Percentiles rank a stretch among this genome's conserved stretches.
Conservation (phyloP, 2,888 invertebrate genomes). For the Hecatera dysodea region DNA sequence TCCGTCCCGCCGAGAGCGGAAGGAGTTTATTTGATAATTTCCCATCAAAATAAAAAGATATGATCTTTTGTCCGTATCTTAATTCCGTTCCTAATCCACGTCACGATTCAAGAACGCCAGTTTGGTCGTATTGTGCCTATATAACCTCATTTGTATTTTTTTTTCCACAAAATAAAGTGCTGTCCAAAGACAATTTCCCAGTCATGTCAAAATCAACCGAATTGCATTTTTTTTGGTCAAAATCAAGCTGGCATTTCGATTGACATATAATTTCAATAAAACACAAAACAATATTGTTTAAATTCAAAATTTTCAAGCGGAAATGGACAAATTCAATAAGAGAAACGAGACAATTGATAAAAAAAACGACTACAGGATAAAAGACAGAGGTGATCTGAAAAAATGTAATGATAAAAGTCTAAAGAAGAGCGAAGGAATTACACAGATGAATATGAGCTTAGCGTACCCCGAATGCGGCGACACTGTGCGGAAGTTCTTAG, state of each 20-base stretch:
- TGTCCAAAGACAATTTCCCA: background rate
- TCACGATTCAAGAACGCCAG: no score
- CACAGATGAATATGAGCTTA: conserved; percentile 19
- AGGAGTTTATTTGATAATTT: no score
- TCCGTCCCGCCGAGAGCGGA: no score
- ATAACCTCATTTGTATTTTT: background rate
- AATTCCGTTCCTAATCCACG: background rate
- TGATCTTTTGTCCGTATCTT: no score
- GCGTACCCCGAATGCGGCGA: conserved; percentile 69
- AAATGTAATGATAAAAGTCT: conserved; percentile 24
- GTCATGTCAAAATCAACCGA: background rate
- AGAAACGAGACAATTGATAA: conserved; percentile 48
- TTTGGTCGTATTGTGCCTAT: background rate
- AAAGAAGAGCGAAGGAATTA: conserved; percentile 24
- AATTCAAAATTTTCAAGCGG: conserved; percentile 54
- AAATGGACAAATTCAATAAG: conserved; percentile 60
- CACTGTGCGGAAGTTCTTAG: conserved; percentile 23
- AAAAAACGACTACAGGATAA: conserved; percentile 58
- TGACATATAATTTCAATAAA: conserved; percentile 18
- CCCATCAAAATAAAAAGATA: no score
- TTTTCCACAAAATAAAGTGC: background rate
- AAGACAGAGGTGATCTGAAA: conserved; percentile 66
- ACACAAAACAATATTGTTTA: conserved; percentile 54
- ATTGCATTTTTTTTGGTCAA: background rate
- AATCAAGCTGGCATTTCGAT: conserved; percentile 47